Base-by-base conservation (phyloP, 2,113 vertebrate genomes). In the Mystacornis crossleyi region DNA sequence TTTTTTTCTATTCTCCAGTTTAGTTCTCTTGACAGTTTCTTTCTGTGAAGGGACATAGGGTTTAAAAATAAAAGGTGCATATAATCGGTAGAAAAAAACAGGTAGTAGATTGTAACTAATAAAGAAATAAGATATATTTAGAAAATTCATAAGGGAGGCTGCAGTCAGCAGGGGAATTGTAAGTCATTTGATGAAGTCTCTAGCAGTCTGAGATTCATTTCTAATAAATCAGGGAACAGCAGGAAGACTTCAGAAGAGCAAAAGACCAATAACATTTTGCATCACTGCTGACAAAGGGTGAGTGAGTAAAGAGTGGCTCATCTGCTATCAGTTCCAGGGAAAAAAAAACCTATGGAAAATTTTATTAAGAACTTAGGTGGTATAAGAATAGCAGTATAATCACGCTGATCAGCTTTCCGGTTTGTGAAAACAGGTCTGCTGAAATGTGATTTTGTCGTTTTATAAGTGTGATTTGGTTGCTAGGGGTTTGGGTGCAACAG, bases 61-160 rank as follows among this genome's bases (percentile, higher is more conserved):
- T 83, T 95, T 89, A 78, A 93, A 95, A 92, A 83, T 50, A 86
- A 93, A 93, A 81, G 26, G 13, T 89, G 33, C 38, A 43, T 90
- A 51, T 71, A 70, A 80, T 86, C 66, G 40, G 31, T 47, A 65
- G 71, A 62, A 58, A 58, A 58, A 91, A 85, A 90, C 7, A 12
- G 40, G 45, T 92, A 87, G 74, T 85, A 89, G 61, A 80, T 90
- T 36, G 38, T 77, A 90, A 83, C 88, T 42, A 42, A 60, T 88
- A 91, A 3, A 94, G 85, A 91, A 95, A 88, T 88, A 51, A 53
- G 62, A n/a, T 78, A 36, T 73, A 70, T 93, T 58, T 88, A 83
- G 90, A 62, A 89, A 94, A 83, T 86, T 71, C 33, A 9, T 92
- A 64, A 38, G 48, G 50, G 88, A 90, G 72, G 74, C 55, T 92